phyloP scores from a whole-genome alignment of 2,888 invertebrate genomes.

The Salpingus planirostris region DNA sequence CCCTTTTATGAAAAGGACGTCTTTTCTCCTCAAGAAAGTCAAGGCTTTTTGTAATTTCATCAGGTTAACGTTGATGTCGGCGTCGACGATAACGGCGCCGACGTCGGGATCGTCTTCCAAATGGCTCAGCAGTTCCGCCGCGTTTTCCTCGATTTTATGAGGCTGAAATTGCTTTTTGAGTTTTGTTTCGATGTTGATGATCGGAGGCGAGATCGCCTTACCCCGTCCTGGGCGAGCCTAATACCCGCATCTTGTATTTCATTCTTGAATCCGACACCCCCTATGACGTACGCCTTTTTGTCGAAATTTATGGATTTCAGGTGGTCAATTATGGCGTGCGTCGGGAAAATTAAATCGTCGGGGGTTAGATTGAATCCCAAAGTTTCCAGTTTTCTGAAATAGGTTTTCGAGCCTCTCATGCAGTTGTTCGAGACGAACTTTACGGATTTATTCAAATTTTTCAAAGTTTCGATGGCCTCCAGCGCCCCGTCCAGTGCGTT shows the following conservation, averaged over 20 bases:
- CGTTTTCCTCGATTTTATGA: slow-evolving; percentile 9
- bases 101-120: slow-evolving; percentile 42
- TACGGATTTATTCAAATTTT: background rate
- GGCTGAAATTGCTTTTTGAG: slow-evolving; percentile 22
- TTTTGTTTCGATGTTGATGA: background rate
- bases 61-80: slow-evolving; percentile 45
- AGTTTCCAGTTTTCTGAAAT: background rate
- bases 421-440: background rate
- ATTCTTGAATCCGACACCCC: slow-evolving; percentile 36
- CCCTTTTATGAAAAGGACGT: slow-evolving; percentile 47
- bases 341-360: slow-evolving; percentile 46
- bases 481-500: no score
- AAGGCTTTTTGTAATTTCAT: slow-evolving; percentile 45
- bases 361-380: slow-evolving; percentile 9
- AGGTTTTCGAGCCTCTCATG: background rate
- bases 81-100: slow-evolving; percentile 52
- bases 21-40: slow-evolving; percentile 43
- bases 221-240: background rate
- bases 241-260: slow-evolving; percentile 32
- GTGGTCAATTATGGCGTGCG: slow-evolving; percentile 45
- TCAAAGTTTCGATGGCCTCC: background rate
- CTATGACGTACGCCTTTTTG: slow-evolving; percentile 44
- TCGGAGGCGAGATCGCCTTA: background rate
- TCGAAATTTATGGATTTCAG: slow-evolving; percentile 46
- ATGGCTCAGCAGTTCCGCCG: slow-evolving; percentile 6